Base-by-base conservation (phyloP, 2,888 invertebrate genomes). In the Hecatera dysodea region DNA sequence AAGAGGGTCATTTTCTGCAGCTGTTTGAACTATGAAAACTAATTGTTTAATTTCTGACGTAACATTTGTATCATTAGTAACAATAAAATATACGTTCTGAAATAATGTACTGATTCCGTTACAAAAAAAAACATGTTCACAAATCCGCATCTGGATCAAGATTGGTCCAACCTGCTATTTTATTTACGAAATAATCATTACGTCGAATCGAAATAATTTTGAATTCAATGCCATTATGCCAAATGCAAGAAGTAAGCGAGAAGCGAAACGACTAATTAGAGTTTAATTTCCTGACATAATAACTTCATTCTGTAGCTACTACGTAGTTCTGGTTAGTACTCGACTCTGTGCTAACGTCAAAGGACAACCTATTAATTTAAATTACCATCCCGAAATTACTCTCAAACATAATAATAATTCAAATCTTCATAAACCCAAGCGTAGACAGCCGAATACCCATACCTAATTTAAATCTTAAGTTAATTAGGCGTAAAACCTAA, bases 401-500 rank as follows among this genome's bases (percentile, higher is more conserved):
- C 69, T 9, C 27, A 36, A 50, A 57, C 48, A 50, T 57, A 57
- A 72, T 70, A 53, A 72, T 76, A 76, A 73, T 75, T 68, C 53
- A 68, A 59, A 76, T 73, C 39, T 68, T 55, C 59, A 48, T 55
- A 68, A 75, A 59, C 46, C n/a, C 33, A 36, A 57, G 55, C 48
- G 33, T 12, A 66, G 50, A 61, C 59, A 59, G 27, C 33, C 29
- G 46, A 65, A 75, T 64, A 60, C 56, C 27, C 27, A 52, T 60
- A n/a, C 62, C 22, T 60, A 65, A 39, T 71, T 60, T 55, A 50
- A 53, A 75, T 75, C 48, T 57, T 67, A 44, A 39, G 44, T 73
- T 74, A 77, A 76, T 71, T 67, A 50, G 19, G 48, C 48, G 42
- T 80, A 57, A 62, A 80, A 76, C 64, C 68, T 65, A 80, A 80